Evolutionary conservation across 1,140 invertebrate species (phyloP).

Genomic region (Drosophila elegans): DNA sequence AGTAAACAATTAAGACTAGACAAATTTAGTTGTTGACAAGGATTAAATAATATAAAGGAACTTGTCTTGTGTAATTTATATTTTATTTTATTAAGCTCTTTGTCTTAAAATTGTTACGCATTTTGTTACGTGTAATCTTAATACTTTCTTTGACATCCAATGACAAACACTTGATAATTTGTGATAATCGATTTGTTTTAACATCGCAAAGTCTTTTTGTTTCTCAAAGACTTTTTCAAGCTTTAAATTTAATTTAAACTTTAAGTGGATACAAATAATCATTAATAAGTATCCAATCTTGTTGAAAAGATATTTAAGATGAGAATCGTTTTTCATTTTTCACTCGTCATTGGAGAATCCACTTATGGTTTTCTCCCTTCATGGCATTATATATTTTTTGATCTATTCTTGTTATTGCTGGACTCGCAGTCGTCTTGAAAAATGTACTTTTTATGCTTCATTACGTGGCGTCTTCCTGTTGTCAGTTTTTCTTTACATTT

Average conservation of each 20-base stretch:
- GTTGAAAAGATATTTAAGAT: slow-evolving; percentile 3
- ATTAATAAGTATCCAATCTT: not conserved
- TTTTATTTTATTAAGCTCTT: not conserved
- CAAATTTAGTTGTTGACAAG: not conserved
- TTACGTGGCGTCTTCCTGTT: slow-evolving; percentile 79
- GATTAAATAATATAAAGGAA: not conserved
- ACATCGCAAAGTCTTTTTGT: too few species aligned
- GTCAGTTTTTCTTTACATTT: slow-evolving; percentile 82
- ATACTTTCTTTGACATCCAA: too few species aligned
- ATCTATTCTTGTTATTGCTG: slow-evolving; percentile 29
- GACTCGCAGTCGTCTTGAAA: slow-evolving; percentile 71
- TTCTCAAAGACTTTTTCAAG: too few species aligned
- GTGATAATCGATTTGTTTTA: too few species aligned
- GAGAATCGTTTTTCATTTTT: not conserved
- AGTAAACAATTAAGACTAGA: not conserved
- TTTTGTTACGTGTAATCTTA: too few species aligned
- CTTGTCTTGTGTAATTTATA: not conserved
- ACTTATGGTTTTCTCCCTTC: slow-evolving; percentile 7
- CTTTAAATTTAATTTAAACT: too few species aligned
- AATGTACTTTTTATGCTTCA: slow-evolving; percentile 81
- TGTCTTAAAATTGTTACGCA: not conserved
- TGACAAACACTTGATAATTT: too few species aligned
- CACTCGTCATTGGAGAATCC: slow-evolving; percentile 1
- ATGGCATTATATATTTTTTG: slow-evolving; percentile 8
- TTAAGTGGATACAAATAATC: too few species aligned